Conservation (phyloP, 2,797 vertebrate genomes). For the Nannoperca obscura region DNA sequence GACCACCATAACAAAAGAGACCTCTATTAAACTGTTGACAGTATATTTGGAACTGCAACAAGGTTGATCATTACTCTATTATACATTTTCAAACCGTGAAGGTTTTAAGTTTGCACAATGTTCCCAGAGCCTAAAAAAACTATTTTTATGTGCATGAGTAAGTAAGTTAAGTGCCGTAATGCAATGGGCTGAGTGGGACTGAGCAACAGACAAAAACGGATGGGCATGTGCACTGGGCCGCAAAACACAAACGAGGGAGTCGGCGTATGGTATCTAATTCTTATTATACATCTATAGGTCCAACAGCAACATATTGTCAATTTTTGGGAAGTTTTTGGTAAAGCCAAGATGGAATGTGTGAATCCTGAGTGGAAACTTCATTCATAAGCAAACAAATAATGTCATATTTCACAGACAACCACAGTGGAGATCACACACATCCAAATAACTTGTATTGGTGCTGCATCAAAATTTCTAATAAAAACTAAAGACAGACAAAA, state of each 20-base stretch:
- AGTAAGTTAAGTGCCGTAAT: neutral
- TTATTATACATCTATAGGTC: neutral
- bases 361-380: constrained; percentile 9
- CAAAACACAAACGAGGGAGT: neutral
- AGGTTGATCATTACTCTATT: neutral
- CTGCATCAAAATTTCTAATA: neutral
- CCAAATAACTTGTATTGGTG: no score
- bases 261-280: neutral
- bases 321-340: neutral
- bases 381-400: neutral
- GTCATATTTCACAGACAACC: neutral
- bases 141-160: neutral
- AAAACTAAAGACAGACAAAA: no score
- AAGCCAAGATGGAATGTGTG: neutral
- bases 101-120: neutral
- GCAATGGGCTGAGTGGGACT: neutral
- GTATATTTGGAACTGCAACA: neutral
- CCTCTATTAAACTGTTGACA: neutral
- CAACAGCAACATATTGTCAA: neutral
- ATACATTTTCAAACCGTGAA: neutral
- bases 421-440: neutral
- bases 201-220: neutral
- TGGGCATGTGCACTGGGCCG: neutral
- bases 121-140: neutral
- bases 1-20: neutral